Percentiles rank a stretch among this genome's conserved stretches.
phyloP scores from a whole-genome alignment of 2,797 vertebrate genomes.

The Tadarida brasiliensis region DNA sequence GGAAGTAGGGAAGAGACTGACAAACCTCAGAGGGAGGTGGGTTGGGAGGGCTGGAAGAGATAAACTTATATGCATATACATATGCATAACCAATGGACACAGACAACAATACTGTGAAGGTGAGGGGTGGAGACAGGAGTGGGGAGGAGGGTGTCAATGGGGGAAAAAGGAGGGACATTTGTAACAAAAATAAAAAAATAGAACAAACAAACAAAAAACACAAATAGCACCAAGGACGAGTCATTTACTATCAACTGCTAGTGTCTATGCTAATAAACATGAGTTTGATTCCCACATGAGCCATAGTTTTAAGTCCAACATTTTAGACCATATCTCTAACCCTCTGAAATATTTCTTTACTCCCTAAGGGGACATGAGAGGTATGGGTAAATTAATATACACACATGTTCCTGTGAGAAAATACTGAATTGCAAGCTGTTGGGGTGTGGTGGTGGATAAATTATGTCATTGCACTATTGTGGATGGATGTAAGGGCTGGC shows the following conservation, averaged over 20 bases:
- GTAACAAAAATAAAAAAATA: too few relatives aligned
- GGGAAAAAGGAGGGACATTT: too few relatives aligned
- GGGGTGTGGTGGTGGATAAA: neutral
- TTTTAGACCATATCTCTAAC: neutral
- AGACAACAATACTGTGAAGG: too few relatives aligned
- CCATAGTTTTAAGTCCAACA: neutral
- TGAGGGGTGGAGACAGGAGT: too few relatives aligned
- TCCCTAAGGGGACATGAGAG: neutral
- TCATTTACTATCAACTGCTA: neutral
- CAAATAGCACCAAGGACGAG: neutral
- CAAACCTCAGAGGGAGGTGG: too few relatives aligned
- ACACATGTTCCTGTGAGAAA: neutral
- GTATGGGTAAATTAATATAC: neutral
- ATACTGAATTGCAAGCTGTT: neutral
- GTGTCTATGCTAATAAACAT: neutral
- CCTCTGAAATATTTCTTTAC: neutral
- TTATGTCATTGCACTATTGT: neutral
- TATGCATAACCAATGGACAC: too few relatives aligned
- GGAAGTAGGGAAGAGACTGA: too few relatives aligned
- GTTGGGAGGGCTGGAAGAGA: too few relatives aligned
- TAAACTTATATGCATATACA: too few relatives aligned
- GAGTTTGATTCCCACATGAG: neutral
- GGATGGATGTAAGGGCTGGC: neutral
- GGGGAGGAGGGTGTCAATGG: too few relatives aligned
- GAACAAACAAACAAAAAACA: too few relatives aligned